Evolutionary conservation across 2,888 invertebrate genomes (phyloP).

Genomic region (Mythimna impura): DNA sequence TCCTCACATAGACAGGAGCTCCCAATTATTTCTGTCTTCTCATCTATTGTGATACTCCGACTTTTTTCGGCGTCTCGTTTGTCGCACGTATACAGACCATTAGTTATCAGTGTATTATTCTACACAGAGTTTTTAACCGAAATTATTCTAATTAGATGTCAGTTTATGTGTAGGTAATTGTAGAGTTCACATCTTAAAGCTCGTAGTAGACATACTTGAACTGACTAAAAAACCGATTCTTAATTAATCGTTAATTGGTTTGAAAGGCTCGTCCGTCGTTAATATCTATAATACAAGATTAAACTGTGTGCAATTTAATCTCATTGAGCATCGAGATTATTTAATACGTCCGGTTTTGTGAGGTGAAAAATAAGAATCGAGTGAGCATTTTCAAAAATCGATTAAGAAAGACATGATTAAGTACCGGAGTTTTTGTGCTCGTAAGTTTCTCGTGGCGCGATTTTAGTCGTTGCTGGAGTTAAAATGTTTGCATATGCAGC

Average conservation of each 20-base stretch:
- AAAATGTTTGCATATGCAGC: conserved; percentile 84
- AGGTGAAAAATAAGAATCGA: conserved; percentile 83
- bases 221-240: conserved; percentile 57
- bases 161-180: background rate
- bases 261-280: conserved; percentile 66
- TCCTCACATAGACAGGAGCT: conserved; percentile 70
- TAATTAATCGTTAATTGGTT: conserved; percentile 74
- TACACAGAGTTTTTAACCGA: conserved; percentile 4
- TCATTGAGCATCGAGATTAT: conserved; percentile 80
- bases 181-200: conserved; percentile 17
- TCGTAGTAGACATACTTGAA: conserved; percentile 55
- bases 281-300: conserved; percentile 66
- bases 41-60: conserved; percentile 69
- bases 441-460: conserved; percentile 67
- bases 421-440: conserved; percentile 77
- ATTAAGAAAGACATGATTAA: conserved; percentile 87
- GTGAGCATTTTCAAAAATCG: conserved; percentile 83
- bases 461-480: conserved; percentile 74
- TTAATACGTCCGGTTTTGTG: conserved; percentile 75
- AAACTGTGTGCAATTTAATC: conserved; percentile 81
- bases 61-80: conserved; percentile 67
- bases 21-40: conserved; percentile 77
- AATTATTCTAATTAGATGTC: conserved; percentile 8
- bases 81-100: conserved; percentile 27
- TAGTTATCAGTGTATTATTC: conserved; percentile 2